Conservation (phyloP, 2,113 vertebrate genomes). For the Oncorhynchus keta region DNA sequence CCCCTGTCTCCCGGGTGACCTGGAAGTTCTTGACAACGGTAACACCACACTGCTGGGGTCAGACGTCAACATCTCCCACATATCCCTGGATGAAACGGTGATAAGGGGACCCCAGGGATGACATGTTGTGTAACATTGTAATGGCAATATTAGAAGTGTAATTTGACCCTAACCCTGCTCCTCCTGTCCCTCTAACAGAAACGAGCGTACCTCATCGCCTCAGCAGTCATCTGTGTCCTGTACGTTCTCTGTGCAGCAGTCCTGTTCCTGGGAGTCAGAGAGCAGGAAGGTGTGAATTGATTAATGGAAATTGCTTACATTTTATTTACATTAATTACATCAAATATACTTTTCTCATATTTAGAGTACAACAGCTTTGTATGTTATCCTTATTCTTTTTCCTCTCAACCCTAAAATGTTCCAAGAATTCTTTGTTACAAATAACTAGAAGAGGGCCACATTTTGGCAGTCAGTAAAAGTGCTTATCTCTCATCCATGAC, state of each 20-base stretch:
- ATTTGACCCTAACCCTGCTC: background rate
- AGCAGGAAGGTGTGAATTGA: constrained; percentile 80
- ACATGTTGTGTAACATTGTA: background rate
- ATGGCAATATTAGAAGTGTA: background rate
- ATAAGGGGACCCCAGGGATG: constrained; percentile 28
- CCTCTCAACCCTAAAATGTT: background rate
- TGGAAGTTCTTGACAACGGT: constrained; percentile 4
- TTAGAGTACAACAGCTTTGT: background rate
- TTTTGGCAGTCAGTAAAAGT: background rate
- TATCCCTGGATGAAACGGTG: constrained; percentile 79
- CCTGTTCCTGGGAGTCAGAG: constrained; percentile 82
- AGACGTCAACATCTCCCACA: constrained; percentile 61
- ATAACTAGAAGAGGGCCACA: background rate
- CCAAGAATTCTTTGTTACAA: background rate
- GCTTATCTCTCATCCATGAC: background rate
- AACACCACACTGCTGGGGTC: constrained; percentile 52
- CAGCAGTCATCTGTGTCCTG: constrained; percentile 84
- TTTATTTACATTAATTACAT: too few relatives aligned
- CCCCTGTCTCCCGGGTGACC: constrained; percentile 68
- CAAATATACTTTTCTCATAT: background rate
- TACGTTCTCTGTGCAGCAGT: constrained; percentile 84
- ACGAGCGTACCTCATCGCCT: constrained; percentile 85
- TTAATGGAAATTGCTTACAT: background rate
- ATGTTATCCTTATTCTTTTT: background rate
- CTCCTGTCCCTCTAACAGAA: constrained; percentile 65